phyloP scores from a whole-genome alignment of 1,140 invertebrate genomes.

The Ceratina japonica region DNA sequence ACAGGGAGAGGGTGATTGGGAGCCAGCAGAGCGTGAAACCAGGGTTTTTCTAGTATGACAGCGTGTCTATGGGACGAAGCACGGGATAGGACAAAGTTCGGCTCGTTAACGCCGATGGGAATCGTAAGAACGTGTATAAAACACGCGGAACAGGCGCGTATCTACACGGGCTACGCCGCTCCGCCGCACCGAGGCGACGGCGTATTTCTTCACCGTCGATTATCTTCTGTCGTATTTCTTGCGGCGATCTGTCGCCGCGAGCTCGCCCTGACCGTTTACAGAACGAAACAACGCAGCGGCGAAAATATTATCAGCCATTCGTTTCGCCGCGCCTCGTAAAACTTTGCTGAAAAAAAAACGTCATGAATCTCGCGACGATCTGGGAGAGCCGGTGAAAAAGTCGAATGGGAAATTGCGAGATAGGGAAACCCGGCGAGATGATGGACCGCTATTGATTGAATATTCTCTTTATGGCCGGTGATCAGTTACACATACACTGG shows the following conservation, averaged over 20 bases:
- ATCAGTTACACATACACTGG: constrained; percentile 16
- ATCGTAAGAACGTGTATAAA: no score
- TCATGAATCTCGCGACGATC: constrained; percentile 46
- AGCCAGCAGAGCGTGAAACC: no score
- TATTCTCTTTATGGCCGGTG: constrained; percentile 11
- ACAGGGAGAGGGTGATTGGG: no score
- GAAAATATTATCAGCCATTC: constrained; percentile 59
- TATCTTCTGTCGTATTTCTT: constrained; percentile 51
- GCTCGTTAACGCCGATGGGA: no score
- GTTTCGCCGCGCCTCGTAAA: constrained; percentile 52
- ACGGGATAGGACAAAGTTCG: no score
- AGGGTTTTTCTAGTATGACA: no score
- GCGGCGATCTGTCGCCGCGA: not conserved
- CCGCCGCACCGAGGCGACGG: not conserved
- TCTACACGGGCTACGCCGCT: no score
- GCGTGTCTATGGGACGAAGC: no score
- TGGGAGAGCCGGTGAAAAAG: not conserved
- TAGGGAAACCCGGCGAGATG: no score
- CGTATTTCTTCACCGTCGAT: constrained; percentile 47
- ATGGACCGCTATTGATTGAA: not conserved
- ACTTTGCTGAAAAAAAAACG: constrained; percentile 31
- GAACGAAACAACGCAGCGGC: constrained; percentile 47
- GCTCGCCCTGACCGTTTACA: constrained; percentile 33
- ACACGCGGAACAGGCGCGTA: no score
- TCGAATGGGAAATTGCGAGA: constrained; percentile 1